These are phyloP conservation scores for Eumacrocentrus americanus DNA, from an alignment of 2,888 invertebrate species.

Conservation along the genomic window DNA sequence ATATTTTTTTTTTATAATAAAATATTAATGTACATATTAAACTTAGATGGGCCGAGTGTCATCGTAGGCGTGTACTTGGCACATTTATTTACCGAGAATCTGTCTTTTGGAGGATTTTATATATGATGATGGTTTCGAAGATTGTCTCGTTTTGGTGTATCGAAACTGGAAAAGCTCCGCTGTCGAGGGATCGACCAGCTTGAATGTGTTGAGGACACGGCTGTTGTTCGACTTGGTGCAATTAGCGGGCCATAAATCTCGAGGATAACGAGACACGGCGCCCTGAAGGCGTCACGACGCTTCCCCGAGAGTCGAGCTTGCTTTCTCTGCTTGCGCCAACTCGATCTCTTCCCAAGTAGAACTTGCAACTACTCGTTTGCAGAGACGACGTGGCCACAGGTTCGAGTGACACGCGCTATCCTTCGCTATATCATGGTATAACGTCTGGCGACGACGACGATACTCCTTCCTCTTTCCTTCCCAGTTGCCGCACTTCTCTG, in stretches of 20 bases:
- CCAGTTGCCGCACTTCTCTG: too few relatives aligned
- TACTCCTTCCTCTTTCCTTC: too few relatives aligned
- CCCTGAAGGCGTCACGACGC: constrained; percentile 58
- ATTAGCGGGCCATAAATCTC: constrained; percentile 60
- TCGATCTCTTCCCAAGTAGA: too few relatives aligned
- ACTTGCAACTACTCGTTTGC: constrained; percentile 36
- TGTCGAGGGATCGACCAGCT: constrained; percentile 8
- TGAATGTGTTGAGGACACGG: constrained; percentile 34
- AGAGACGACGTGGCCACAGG: constrained; percentile 20
- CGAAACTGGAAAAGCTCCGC: not conserved
- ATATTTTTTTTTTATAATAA: too few relatives aligned
- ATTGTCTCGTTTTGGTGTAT: too few relatives aligned
- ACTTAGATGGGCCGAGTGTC: too few relatives aligned
- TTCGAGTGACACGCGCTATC: constrained; percentile 34
- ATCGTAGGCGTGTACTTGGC: too few relatives aligned
- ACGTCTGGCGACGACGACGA: constrained; percentile 30
- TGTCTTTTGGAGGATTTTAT: too few relatives aligned
- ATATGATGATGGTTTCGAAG: too few relatives aligned
- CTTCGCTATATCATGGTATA: constrained; percentile 28
- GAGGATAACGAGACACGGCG: constrained; percentile 59
- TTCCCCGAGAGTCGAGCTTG: constrained; percentile 37
- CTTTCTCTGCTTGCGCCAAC: constrained; percentile 34
- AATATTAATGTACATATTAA: too few relatives aligned
- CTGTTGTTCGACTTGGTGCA: constrained; percentile 57
- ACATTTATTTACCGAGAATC: too few relatives aligned